Conservation (phyloP, 2,113 vertebrate species). For the Phalacrocorax aristotelis region DNA sequence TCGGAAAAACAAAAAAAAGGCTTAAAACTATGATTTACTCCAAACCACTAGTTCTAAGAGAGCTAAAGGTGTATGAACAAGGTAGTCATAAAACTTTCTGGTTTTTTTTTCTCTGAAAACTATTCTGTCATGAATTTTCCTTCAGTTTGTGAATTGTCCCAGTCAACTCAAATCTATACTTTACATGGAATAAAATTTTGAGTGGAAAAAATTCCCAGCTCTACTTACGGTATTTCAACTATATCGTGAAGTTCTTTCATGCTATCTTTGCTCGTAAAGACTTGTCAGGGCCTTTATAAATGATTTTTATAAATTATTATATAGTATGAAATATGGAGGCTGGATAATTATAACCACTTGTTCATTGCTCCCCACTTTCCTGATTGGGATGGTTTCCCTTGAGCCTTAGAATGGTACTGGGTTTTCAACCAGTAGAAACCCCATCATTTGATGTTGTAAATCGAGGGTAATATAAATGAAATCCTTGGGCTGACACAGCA, state of each 20-base stretch:
- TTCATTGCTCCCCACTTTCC: background rate
- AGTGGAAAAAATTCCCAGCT: background rate
- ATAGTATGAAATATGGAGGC: fast-evolving
- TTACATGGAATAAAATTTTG: background rate
- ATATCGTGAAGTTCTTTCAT: background rate
- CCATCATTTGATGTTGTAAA: background rate
- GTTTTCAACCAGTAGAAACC: background rate
- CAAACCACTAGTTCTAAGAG: background rate
- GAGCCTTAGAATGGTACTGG: background rate
- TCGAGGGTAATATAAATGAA: background rate
- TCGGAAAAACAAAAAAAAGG: background rate
- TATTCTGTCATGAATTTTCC: background rate
- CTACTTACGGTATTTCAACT: background rate
- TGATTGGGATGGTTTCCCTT: background rate
- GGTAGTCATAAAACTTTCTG: background rate
- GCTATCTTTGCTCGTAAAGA: background rate
- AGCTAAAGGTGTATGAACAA: background rate
- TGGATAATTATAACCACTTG: background rate
- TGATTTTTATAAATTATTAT: background rate
- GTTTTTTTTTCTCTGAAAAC: background rate
- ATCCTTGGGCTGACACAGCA: background rate
- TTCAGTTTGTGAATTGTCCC: background rate
- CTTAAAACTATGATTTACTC: background rate
- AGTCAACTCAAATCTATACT: background rate
- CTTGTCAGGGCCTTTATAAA: background rate